A percentile compares a stretch with the other conserved stretches of the same genome.
Evolutionary conservation across 2,797 vertebrate species (phyloP).

Genomic region (Halcyon smyrnensis): DNA sequence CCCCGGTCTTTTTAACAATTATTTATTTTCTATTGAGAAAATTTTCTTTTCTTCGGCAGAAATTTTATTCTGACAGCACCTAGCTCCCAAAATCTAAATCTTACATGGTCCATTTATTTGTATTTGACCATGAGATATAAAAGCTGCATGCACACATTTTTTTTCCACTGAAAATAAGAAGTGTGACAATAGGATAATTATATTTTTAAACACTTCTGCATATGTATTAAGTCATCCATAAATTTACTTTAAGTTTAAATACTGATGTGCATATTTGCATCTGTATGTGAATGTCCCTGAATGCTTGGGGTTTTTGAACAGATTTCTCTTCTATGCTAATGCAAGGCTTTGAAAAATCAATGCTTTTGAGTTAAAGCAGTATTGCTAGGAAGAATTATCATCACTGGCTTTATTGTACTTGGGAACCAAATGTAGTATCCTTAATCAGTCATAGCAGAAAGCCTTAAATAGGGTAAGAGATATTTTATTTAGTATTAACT

Average conservation of each 20-base stretch:
- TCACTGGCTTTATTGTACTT: conserved; percentile 17
- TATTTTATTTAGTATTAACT: neutral
- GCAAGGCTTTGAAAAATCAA: conserved; percentile 40
- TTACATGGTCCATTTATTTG: neutral
- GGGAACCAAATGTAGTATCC: neutral
- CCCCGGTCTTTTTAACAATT: neutral
- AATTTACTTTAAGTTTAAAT: conserved; percentile 16
- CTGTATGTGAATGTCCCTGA: neutral
- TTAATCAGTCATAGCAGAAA: conserved; percentile 24
- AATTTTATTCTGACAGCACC: neutral
- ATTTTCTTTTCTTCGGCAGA: neutral
- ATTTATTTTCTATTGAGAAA: neutral
- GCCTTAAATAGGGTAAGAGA: neutral
- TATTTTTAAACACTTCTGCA: neutral
- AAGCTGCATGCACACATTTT: neutral
- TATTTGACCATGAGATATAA: neutral
- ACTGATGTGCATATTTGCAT: neutral
- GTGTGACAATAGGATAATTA: neutral
- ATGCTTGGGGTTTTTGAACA: neutral
- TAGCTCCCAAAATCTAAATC: neutral
- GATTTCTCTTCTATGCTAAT: neutral
- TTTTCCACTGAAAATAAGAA: neutral
- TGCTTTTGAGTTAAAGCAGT: conserved; percentile 3
- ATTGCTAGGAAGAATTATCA: conserved; percentile 5
- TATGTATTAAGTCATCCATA: neutral